A percentile compares a stretch with the other conserved stretches of the same genome.
phyloP scores from a whole-genome alignment of 1,140 invertebrate species.

The Mesaphorura yosii region DNA sequence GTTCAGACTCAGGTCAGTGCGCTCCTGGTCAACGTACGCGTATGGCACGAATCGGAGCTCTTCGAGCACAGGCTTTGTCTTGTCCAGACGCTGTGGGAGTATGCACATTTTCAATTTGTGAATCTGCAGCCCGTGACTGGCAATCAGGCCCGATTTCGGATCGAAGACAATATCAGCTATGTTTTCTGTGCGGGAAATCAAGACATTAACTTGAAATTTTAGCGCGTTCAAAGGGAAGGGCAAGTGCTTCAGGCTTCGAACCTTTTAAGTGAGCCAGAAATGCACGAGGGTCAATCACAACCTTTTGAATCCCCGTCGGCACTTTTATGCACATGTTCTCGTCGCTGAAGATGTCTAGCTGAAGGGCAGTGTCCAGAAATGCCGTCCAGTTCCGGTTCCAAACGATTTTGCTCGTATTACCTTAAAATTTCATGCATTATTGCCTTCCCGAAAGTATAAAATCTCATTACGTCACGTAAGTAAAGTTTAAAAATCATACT shows the following conservation, averaged over 20 bases:
- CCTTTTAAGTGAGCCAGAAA: not conserved
- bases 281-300: constrained; percentile 61
- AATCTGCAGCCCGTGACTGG: too few relatives aligned
- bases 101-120: too few relatives aligned
- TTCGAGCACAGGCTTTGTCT: constrained; percentile 64
- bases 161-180: constrained; percentile 52
- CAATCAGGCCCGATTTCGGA: too few relatives aligned
- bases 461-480: not conserved
- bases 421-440: too few relatives aligned
- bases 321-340: constrained; percentile 65
- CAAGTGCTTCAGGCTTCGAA: too few relatives aligned
- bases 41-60: constrained; percentile 72
- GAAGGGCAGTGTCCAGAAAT: constrained; percentile 88
- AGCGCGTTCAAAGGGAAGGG: constrained; percentile 66
- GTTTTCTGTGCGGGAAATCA: constrained; percentile 74
- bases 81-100: too few relatives aligned
- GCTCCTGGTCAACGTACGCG: too few relatives aligned
- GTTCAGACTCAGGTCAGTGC: constrained; percentile 22
- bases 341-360: constrained; percentile 70
- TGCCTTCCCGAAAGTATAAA: too few relatives aligned
- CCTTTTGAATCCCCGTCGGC: constrained; percentile 74
- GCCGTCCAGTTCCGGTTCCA: constrained; percentile 88
- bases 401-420: constrained; percentile 48
- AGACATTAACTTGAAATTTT: constrained; percentile 81
- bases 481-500: not conserved